These are phyloP conservation scores for Vidua chalybeata DNA, from an alignment of 2,113 vertebrate species.

Conservation along the genomic window DNA sequence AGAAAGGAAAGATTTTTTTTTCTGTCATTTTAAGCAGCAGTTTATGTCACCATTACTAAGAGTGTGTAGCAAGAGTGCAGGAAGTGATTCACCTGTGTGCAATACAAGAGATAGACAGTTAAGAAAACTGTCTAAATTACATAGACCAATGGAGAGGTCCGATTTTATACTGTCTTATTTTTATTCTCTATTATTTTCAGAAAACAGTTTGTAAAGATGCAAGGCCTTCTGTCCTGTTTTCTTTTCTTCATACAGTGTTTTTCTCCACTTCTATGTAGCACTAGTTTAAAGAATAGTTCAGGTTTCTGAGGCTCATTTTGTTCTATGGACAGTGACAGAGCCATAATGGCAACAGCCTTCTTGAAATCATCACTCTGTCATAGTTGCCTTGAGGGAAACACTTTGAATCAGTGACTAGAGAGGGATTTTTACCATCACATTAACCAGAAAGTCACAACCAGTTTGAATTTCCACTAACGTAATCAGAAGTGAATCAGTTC, in stretches of 20 bases:
- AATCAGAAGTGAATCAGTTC: background rate
- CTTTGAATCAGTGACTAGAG: background rate
- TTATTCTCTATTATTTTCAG: background rate
- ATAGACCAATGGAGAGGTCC: background rate
- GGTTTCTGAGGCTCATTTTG: background rate
- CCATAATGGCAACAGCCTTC: background rate
- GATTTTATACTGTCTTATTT: background rate
- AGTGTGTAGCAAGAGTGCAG: background rate
- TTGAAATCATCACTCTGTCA: slow-evolving; percentile 19
- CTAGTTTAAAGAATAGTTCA: background rate
- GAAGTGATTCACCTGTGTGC: slow-evolving; percentile 24
- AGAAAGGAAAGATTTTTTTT: background rate
- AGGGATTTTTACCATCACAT: background rate
- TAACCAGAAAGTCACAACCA: background rate
- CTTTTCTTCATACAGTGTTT: background rate
- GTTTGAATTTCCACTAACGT: background rate
- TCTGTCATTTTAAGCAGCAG: background rate
- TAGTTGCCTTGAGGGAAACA: background rate
- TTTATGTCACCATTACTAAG: background rate
- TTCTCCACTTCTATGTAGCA: fast-evolving
- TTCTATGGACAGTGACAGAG: background rate
- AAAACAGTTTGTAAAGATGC: background rate
- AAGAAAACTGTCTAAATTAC: background rate
- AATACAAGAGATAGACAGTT: background rate
- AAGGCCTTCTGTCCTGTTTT: background rate